Evolutionary conservation across 2,113 vertebrate genomes (phyloP).

Genomic region (Dunckerocampus dactyliophorus): DNA sequence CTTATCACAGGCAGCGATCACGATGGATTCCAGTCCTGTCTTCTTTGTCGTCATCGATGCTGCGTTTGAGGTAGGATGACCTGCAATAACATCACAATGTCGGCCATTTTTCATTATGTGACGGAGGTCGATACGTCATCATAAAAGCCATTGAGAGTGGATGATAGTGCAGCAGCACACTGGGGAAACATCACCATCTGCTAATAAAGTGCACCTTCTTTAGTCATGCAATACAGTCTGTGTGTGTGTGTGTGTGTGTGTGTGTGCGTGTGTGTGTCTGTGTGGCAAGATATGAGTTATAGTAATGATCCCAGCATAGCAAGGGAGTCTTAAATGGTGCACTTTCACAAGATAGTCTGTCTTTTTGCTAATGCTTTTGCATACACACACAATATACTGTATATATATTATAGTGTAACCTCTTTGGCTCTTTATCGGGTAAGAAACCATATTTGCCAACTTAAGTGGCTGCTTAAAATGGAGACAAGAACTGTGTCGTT

Average conservation of each 20-base stretch:
- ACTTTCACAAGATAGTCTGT: conserved; percentile 68
- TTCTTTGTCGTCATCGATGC: too few species aligned
- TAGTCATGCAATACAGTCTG: conserved; percentile 40
- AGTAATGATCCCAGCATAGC: conserved; percentile 54
- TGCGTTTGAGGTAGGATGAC: conserved; percentile 5
- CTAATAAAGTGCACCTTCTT: conserved; percentile 55
- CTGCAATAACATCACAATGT: conserved; percentile 12
- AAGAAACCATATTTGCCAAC: neutral
- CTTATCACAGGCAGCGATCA: too few species aligned
- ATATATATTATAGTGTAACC: conserved; percentile 15
- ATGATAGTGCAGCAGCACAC: conserved; percentile 40
- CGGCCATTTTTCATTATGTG: conserved; percentile 30
- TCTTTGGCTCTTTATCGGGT: neutral
- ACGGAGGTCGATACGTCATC: conserved; percentile 44
- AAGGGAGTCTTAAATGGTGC: conserved; percentile 62
- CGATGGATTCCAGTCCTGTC: neutral
- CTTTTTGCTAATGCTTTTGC: conserved; percentile 51
- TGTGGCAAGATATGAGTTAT: conserved; percentile 26
- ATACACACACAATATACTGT: conserved; percentile 7
- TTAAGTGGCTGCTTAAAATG: neutral
- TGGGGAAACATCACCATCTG: conserved; percentile 51
- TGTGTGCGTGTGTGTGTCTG: too few species aligned
- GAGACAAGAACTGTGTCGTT: neutral
- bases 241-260: conserved; percentile 17
- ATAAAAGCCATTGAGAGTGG: conserved; percentile 45